phyloP scores from a whole-genome alignment of 2,797 vertebrate species.

The Eulemur coronatus region DNA sequence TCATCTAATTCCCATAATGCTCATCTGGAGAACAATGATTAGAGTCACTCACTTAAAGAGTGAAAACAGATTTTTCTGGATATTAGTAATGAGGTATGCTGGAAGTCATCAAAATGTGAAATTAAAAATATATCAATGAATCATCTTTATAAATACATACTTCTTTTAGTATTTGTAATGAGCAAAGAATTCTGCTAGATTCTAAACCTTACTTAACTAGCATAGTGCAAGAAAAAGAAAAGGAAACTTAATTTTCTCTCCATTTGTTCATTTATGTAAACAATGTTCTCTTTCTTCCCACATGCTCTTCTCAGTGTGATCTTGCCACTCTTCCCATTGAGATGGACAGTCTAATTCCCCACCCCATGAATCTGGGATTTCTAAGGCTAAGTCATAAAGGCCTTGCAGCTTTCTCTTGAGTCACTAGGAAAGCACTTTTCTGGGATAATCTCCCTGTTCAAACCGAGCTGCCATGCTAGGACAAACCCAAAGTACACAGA shows the following conservation, averaged over 20 bases:
- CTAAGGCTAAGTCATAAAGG: neutral
- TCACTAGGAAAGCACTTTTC: neutral
- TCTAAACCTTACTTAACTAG: neutral
- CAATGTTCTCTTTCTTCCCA: neutral
- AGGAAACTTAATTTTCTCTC: neutral
- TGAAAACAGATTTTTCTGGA: slow-evolving; percentile 25
- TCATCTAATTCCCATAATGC: slow-evolving; percentile 33
- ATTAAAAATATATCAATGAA: slow-evolving; percentile 52
- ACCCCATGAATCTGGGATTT: neutral
- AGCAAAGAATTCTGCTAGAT: neutral
- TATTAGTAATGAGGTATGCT: slow-evolving; percentile 10
- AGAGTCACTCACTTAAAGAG: slow-evolving; percentile 5
- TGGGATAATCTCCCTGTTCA: neutral
- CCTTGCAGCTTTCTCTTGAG: neutral
- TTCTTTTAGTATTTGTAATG: slow-evolving; percentile 15
- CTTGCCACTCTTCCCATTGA: no score
- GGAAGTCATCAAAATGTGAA: slow-evolving; percentile 58
- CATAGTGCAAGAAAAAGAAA: neutral
- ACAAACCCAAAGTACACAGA: neutral
- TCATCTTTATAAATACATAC: slow-evolving; percentile 33
- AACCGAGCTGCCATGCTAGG: neutral
- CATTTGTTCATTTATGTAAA: neutral
- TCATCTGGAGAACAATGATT: slow-evolving; percentile 42
- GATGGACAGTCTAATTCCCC: neutral
- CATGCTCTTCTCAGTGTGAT: neutral